phyloP scores from a whole-genome alignment of 2,888 invertebrate genomes.

The Synergus japonicus region DNA sequence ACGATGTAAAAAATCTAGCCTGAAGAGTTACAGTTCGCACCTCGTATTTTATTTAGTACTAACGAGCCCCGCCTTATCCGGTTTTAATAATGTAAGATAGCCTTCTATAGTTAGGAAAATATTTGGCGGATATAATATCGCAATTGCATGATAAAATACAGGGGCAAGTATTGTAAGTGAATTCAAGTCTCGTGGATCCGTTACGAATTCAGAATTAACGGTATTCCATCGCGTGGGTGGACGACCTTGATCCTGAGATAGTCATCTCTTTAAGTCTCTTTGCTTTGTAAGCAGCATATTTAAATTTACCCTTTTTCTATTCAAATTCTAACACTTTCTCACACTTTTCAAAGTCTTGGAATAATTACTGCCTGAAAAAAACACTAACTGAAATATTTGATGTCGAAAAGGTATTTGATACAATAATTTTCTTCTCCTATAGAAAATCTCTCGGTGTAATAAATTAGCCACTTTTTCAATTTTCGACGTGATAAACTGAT shows the following conservation, averaged over 20 bases:
- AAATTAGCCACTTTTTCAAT: neutral
- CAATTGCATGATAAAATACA: neutral
- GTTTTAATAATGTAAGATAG: neutral
- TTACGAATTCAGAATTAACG: slow-evolving; percentile 7
- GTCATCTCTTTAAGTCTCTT: neutral
- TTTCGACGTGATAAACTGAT: neutral
- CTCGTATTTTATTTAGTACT: neutral
- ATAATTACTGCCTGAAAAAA: neutral
- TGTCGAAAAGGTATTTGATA: neutral
- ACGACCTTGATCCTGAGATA: neutral
- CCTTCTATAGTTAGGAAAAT: neutral
- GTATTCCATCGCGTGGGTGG: neutral
- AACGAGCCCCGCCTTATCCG: neutral
- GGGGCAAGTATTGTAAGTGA: neutral
- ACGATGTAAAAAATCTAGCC: neutral
- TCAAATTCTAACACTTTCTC: neutral
- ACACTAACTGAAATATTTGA: neutral
- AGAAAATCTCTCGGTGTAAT: neutral
- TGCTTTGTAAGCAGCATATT: neutral
- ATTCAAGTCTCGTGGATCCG: neutral
- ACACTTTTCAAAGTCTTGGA: neutral
- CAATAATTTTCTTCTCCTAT: neutral
- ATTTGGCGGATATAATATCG: neutral
- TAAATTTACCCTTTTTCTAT: neutral
- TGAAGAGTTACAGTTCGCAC: neutral